Percentiles rank a stretch among this genome's conserved stretches.
phyloP scores from a whole-genome alignment of 2,113 vertebrate species.

The Grammomys dolichurus region DNA sequence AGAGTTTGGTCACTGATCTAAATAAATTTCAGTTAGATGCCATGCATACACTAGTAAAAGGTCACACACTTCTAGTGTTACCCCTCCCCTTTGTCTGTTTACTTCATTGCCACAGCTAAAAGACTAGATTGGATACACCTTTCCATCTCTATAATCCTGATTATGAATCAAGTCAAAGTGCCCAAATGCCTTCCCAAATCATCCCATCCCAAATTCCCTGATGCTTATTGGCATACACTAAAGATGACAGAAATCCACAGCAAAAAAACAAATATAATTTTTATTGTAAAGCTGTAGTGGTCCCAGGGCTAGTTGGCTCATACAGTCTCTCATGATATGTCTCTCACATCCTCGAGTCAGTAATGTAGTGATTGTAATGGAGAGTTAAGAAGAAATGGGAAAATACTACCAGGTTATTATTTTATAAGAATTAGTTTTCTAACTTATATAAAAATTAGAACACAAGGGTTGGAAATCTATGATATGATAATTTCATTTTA shows the following conservation, averaged over 20 bases:
- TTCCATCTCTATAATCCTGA: not conserved
- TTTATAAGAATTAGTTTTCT: not conserved
- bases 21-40: not conserved
- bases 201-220: not conserved
- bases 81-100: too few species aligned
- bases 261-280: not conserved
- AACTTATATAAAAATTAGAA: not conserved
- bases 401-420: not conserved
- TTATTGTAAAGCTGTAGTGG: not conserved
- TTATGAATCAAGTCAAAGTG: not conserved
- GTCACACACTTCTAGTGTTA: not conserved
- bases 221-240: not conserved
- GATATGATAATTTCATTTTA: not conserved
- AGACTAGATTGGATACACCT: not conserved
- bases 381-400: not conserved
- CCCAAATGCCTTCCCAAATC: not conserved
- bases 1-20: not conserved
- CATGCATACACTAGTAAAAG: not conserved
- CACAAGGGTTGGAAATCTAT: not conserved
- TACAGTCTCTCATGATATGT: not conserved
- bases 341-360: not conserved
- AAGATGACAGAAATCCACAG: not conserved
- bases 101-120: not conserved
- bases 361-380: not conserved
- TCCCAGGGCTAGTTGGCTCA: not conserved